Conservation (phyloP, 2,888 invertebrate genomes). For the Drosophila kuntzei region DNA sequence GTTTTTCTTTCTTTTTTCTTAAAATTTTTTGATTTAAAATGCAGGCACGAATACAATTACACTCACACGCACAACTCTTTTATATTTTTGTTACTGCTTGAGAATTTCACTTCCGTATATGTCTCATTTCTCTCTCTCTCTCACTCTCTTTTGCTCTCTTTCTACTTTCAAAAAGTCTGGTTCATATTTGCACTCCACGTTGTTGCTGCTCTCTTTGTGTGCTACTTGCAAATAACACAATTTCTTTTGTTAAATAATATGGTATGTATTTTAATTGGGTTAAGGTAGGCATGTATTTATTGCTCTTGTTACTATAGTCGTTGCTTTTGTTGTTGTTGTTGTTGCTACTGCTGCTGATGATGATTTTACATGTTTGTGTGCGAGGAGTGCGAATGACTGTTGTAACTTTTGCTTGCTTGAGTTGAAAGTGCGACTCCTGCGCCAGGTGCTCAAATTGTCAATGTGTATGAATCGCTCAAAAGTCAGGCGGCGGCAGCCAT, state of each 20-base stretch:
- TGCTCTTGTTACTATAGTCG: slow-evolving; percentile 35
- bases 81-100: slow-evolving; percentile 44
- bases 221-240: slow-evolving; percentile 75
- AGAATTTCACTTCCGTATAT: slow-evolving; percentile 82
- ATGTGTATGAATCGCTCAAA: slow-evolving; percentile 58
- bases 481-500: slow-evolving; percentile 70
- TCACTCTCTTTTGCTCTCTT: slow-evolving; percentile 17
- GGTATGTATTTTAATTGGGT: slow-evolving; percentile 80
- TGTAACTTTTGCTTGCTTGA: slow-evolving; percentile 46
- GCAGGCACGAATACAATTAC: slow-evolving; percentile 40
- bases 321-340: slow-evolving; percentile 15
- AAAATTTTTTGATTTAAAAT: slow-evolving; percentile 54
- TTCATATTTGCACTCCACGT: slow-evolving; percentile 63
- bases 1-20: slow-evolving; percentile 38
- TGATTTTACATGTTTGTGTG: slow-evolving; percentile 32
- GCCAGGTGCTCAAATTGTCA: slow-evolving; percentile 69
- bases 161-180: slow-evolving; percentile 69
- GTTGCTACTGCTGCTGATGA: slow-evolving; percentile 20
- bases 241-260: slow-evolving; percentile 83
- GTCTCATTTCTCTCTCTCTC: slow-evolving; percentile 35
- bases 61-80: slow-evolving; percentile 29
- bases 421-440: slow-evolving; percentile 75
- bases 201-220: slow-evolving; percentile 52
- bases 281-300: slow-evolving; percentile 80
- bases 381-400: slow-evolving; percentile 37